Evolutionary conservation across 2,113 vertebrate species (phyloP).

Genomic region (Callithrix jacchus): DNA sequence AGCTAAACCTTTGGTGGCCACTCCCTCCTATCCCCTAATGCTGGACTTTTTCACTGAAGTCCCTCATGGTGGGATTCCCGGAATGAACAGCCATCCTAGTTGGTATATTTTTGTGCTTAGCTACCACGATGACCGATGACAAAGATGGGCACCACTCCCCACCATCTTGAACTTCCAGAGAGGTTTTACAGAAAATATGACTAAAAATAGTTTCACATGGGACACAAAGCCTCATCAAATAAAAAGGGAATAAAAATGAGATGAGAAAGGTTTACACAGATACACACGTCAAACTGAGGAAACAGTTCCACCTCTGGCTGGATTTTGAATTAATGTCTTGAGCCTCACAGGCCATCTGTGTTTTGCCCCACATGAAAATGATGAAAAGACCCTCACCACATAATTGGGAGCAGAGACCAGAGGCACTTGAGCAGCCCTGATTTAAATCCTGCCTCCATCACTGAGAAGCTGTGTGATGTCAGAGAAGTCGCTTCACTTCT

Average conservation of each 20-base stretch:
- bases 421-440: fast-evolving
- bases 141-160: neutral
- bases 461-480: neutral
- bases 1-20: neutral
- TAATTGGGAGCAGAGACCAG: neutral
- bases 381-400: fast-evolving
- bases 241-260: neutral
- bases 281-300: neutral
- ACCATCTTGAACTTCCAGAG: neutral
- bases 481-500: neutral
- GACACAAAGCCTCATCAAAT: neutral
- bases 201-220: neutral
- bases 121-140: neutral
- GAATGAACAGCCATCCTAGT: neutral
- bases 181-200: neutral
- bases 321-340: fast-evolving
- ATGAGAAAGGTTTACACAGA: neutral
- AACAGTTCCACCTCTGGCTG: too few species aligned
- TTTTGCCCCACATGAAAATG: neutral
- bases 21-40: fast-evolving
- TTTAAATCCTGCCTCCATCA: neutral
- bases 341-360: neutral
- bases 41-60: neutral
- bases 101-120: neutral
- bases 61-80: neutral